These are phyloP conservation scores for Chinchilla lanigera DNA, from an alignment of 2,113 vertebrate genomes.

Conservation along the genomic window DNA sequence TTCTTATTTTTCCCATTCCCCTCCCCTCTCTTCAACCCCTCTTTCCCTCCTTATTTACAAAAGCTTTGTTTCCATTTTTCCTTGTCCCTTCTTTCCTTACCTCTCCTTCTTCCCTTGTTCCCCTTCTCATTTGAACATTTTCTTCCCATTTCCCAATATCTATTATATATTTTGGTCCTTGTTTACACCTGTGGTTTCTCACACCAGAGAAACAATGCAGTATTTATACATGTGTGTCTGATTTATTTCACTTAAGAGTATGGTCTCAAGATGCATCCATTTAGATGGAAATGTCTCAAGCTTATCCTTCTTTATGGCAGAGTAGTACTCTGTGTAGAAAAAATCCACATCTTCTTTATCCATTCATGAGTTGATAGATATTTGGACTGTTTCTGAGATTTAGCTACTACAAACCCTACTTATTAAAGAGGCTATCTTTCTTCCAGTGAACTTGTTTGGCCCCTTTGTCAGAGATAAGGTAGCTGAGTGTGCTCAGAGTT, in stretches of 20 bases:
- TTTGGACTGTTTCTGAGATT: not conserved
- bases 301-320: not conserved
- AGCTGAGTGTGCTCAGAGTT: not conserved
- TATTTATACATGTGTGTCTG: not conserved
- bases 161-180: not conserved
- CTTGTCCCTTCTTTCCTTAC: not conserved
- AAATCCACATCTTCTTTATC: not conserved
- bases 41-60: not conserved
- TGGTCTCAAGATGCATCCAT: not conserved
- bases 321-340: not conserved
- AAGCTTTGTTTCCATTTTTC: not conserved
- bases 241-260: not conserved
- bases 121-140: not conserved
- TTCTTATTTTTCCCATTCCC: not conserved
- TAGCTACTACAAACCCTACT: not conserved
- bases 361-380: not conserved
- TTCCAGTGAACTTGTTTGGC: not conserved
- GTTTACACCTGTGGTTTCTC: not conserved
- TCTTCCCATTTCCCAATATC: not conserved
- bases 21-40: not conserved
- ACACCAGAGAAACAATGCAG: not conserved
- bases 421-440: not conserved
- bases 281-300: not conserved
- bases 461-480: not conserved
- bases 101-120: not conserved